Evolutionary conservation across 2,113 vertebrate species (phyloP).

Genomic region (Notarius quadriscutis): DNA sequence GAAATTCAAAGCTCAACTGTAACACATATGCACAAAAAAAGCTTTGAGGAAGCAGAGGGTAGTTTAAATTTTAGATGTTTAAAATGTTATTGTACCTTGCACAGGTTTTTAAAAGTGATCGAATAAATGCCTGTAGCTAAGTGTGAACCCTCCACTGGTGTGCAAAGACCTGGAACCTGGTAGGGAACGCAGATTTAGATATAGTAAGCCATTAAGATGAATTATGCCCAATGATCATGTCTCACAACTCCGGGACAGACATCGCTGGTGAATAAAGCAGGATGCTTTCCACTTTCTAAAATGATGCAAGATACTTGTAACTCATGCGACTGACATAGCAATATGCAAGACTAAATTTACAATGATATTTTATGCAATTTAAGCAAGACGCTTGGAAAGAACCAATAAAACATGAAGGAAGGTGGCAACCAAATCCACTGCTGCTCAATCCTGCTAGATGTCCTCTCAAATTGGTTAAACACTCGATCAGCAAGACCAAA

Average conservation of each 20-base stretch:
- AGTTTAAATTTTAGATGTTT: no score
- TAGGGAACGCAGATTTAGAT: background rate
- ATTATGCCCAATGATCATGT: no score
- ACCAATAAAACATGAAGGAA: background rate
- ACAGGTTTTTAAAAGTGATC: background rate
- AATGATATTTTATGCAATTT: background rate
- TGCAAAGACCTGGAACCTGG: background rate
- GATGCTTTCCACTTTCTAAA: background rate
- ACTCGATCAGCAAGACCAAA: no score
- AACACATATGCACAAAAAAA: no score
- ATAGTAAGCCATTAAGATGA: background rate
- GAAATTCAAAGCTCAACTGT: background rate
- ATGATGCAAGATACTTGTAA: slow-evolving; percentile 4
- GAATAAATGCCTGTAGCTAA: background rate
- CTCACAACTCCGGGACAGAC: background rate
- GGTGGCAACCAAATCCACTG: background rate
- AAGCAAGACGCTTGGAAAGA: background rate
- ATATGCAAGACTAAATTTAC: background rate
- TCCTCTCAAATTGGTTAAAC: no score
- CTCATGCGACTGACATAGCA: background rate
- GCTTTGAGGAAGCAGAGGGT: no score
- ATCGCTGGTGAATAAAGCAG: background rate
- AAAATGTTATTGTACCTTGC: background rate
- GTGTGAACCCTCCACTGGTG: background rate
- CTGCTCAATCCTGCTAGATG: background rate